phyloP scores from a whole-genome alignment of 2,888 invertebrate species.

The Teleiodes luculella region DNA sequence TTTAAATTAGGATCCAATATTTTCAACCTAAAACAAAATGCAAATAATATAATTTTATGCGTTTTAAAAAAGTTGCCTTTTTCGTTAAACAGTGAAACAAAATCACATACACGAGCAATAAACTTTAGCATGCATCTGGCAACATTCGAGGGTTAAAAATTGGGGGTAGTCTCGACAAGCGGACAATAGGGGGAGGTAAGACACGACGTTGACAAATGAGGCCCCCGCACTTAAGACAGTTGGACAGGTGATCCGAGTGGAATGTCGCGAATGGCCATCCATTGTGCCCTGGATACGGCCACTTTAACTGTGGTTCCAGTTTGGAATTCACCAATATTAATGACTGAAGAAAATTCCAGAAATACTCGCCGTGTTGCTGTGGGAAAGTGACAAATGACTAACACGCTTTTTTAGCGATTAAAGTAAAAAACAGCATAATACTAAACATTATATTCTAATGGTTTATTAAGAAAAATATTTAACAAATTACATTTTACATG shows the following conservation, averaged over 20 bases:
- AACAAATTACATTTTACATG: no score
- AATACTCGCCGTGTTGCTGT: not conserved
- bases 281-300: constrained; percentile 36
- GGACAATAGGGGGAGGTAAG: constrained; percentile 54
- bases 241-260: constrained; percentile 65
- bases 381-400: not conserved
- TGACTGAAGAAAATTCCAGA: not conserved
- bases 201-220: constrained; percentile 63
- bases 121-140: not conserved
- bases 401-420: no score
- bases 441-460: no score
- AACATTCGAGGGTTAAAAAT: constrained; percentile 43
- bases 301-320: not conserved
- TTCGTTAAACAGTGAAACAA: not conserved
- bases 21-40: no score
- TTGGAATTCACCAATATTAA: constrained; percentile 5
- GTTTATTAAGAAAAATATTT: no score
- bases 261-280: constrained; percentile 43
- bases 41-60: no score
- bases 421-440: no score
- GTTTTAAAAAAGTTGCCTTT: no score
- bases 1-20: no score
- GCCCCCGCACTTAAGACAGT: constrained; percentile 50
- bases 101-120: not conserved
- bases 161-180: constrained; percentile 41